These are phyloP conservation scores for Rousettus madagascariensis DNA, from an alignment of 2,797 vertebrate species.

Conservation along the genomic window DNA sequence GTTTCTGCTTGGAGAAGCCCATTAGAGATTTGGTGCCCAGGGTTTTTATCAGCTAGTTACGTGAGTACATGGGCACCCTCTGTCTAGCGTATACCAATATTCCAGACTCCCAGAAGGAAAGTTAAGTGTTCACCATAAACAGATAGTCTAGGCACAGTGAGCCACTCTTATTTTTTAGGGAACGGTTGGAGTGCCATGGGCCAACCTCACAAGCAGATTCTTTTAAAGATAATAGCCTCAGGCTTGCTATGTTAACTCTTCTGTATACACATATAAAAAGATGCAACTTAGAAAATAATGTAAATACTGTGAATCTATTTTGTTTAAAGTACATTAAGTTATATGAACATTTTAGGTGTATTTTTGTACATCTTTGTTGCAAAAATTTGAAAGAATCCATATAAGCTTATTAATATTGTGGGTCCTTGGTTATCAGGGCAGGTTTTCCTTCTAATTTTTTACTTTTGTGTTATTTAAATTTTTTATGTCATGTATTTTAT, in stretches of 20 bases:
- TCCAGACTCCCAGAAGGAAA: not conserved
- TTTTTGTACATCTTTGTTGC: not conserved
- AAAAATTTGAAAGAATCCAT: constrained; percentile 17
- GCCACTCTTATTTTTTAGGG: not conserved
- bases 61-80: not conserved
- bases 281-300: not conserved
- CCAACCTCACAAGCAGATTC: not conserved
- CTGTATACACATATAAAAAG: not conserved
- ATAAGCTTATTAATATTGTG: not conserved
- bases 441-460: not conserved
- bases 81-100: not conserved
- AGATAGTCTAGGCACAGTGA: not conserved
- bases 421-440: not conserved
- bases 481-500: constrained; percentile 28
- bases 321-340: not conserved
- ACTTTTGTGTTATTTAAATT: not conserved
- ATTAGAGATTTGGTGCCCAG: not conserved
- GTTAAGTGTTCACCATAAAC: not conserved
- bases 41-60: not conserved
- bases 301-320: not conserved
- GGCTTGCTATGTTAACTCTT: not conserved
- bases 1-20: not conserved
- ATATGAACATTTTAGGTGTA: not conserved
- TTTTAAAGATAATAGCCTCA: not conserved
- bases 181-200: not conserved